Evolutionary conservation across 92 coral and sea anemone genomes (phyloP), one percentile per base, ranked within the genome.

Genomic region (Scolanthus callimorphus): DNA sequence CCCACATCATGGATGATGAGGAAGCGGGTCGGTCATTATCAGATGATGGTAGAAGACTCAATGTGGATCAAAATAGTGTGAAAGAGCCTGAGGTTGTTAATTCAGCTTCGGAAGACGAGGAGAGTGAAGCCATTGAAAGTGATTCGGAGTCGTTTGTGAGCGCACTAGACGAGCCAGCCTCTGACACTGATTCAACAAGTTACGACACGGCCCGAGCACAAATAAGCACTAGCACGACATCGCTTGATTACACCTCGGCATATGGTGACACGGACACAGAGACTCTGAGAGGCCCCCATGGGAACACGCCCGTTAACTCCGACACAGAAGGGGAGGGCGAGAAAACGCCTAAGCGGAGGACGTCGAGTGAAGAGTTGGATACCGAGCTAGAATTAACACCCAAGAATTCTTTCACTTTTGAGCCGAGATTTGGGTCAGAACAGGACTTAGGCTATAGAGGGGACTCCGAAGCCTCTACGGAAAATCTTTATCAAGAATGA

Each of bases 111-210:
- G 68, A 60, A 4, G 49, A 63, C 20, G 12, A 43, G 28, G 60
- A 67, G n/a, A 59, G 60, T 13, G 60, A 58, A 22, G 61, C 57
- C 15, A 38, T 66, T 4, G 96, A 88, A 49, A 90, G 95, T 47
- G 96, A 80, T 21, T 49, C 77, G 17, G 96, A 86, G 48, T 74
- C 96, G 20, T 94, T 80, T 69, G 60, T 81, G 59, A 94, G 99
- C 30, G 96, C 99, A 0, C 68, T 73, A 24, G 99, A 94, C n/a
- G 95, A 94, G 27, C 60, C 69, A 25, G 81, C 83, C 44, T 88
- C 96, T 12, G 96, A 88, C 56, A 82, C 86, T 10, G 96, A 87
- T 51, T 60, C 86, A 15, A 79, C 89, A 0, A 83, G 83, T 19
- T 83, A 83, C 63, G 51, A 84, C 48, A 83, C 96, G 38, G 96